phyloP scores from a whole-genome alignment of 2,888 invertebrate genomes.

The Phorcus lineatus region DNA sequence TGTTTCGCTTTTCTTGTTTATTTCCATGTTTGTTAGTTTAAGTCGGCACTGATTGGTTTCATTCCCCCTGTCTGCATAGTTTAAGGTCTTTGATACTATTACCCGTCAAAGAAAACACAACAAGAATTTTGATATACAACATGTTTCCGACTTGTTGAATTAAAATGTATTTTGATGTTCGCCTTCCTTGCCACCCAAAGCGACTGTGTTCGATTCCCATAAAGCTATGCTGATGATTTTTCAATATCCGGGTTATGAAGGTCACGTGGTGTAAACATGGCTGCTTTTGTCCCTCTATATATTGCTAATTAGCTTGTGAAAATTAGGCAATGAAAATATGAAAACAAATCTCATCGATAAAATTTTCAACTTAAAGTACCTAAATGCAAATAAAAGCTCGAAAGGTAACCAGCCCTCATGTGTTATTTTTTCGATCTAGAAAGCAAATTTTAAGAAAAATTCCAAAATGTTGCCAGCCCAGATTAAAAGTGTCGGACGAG shows the following conservation, averaged over 20 bases:
- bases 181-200: constrained; percentile 2
- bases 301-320: neutral
- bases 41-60: constrained; percentile 5
- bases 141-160: neutral
- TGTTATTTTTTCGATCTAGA: too few relatives aligned
- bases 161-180: neutral
- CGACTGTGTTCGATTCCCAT: neutral
- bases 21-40: constrained; percentile 10
- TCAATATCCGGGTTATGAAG: constrained; percentile 19
- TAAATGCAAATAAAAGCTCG: too few relatives aligned
- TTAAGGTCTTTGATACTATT: constrained; percentile 5
- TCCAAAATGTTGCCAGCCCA: too few relatives aligned
- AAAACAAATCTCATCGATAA: too few relatives aligned
- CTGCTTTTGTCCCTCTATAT: neutral
- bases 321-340: too few relatives aligned
- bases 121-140: constrained; percentile 16
- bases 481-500: too few relatives aligned
- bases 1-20: constrained; percentile 19
- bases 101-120: constrained; percentile 15
- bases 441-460: too few relatives aligned
- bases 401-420: too few relatives aligned
- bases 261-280: neutral
- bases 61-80: constrained; percentile 10
- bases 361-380: too few relatives aligned
- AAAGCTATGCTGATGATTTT: neutral